A percentile compares a stretch with the other conserved stretches of the same genome.
Evolutionary conservation across 2,797 vertebrate species (phyloP).

Genomic region (Girardinus metallicus): DNA sequence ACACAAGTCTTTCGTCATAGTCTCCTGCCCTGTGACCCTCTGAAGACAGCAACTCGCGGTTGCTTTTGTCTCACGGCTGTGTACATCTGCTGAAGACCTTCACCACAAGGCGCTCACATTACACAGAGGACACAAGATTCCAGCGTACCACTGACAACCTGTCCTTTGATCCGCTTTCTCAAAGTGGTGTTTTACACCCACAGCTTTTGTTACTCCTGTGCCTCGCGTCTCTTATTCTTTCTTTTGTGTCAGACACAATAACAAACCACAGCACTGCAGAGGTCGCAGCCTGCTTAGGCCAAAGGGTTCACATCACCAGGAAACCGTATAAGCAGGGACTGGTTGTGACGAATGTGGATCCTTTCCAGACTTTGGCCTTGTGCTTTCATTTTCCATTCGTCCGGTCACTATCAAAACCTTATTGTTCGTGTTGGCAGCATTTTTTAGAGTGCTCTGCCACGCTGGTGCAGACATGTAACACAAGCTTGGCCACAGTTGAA

Average conservation of each 20-base stretch:
- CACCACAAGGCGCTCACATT: constrained; percentile 50
- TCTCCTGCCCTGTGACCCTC: constrained; percentile 61
- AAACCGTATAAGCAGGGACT: constrained; percentile 36
- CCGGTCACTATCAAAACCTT: constrained; percentile 26
- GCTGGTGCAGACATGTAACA: not conserved
- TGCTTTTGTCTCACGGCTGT: constrained; percentile 17
- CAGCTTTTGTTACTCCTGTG: constrained; percentile 19
- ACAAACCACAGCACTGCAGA: constrained; percentile 23
- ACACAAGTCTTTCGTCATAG: constrained; percentile 54
- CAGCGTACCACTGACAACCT: constrained; percentile 24
- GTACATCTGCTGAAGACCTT: constrained; percentile 44
- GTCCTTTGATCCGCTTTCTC: constrained; percentile 49
- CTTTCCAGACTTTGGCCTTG: constrained; percentile 26
- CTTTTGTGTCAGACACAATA: constrained; percentile 28
- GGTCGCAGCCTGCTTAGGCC: constrained; percentile 22
- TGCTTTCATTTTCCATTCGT: constrained; percentile 25
- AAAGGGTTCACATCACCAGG: constrained; percentile 29
- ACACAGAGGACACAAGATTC: constrained; percentile 46
- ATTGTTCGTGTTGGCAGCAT: constrained; percentile 29
- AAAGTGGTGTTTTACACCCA: constrained; percentile 28
- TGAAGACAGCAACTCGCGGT: constrained; percentile 43
- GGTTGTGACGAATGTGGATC: constrained; percentile 40
- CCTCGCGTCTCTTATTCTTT: constrained; percentile 2
- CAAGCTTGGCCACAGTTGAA: constrained; percentile 5
- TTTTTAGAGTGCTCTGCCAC: constrained; percentile 10